Percentiles rank a stretch among this genome's conserved stretches.
Evolutionary conservation across 2,797 vertebrate species (phyloP).

Genomic region (Typhlichthys subterraneus): DNA sequence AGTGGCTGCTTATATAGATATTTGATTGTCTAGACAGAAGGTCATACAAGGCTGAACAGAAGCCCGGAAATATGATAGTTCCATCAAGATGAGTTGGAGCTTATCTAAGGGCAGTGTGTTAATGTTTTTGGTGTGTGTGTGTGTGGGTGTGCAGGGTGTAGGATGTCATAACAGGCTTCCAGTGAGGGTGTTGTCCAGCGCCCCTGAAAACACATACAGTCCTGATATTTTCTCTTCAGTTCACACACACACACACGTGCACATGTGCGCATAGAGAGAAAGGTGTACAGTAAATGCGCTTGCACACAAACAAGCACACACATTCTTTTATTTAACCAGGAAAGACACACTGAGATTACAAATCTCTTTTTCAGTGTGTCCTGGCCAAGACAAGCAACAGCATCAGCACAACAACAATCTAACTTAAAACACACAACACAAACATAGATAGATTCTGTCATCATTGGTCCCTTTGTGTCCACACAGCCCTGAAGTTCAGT

Average conservation of each 20-base stretch:
- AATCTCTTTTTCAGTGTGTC: no score
- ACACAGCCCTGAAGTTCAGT: constrained; percentile 23
- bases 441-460: constrained; percentile 23
- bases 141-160: constrained; percentile 36
- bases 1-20: constrained; percentile 29
- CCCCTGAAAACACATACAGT: constrained; percentile 40
- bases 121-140: constrained; percentile 39
- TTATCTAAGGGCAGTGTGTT: constrained; percentile 39
- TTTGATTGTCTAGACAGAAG: constrained; percentile 52
- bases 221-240: constrained; percentile 29
- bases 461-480: constrained; percentile 9
- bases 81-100: constrained; percentile 49
- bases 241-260: constrained; percentile 17
- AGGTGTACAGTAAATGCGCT: constrained; percentile 1
- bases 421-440: constrained; percentile 2
- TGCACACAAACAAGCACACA: background rate
- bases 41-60: constrained; percentile 43
- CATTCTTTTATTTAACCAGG: background rate
- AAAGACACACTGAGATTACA: no score
- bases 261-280: background rate
- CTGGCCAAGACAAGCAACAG: no score
- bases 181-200: constrained; percentile 30
- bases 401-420: no score
- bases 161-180: constrained; percentile 55
- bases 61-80: constrained; percentile 46